Base-by-base conservation (phyloP, 2,888 invertebrate genomes). In the Drosophila anceps region DNA sequence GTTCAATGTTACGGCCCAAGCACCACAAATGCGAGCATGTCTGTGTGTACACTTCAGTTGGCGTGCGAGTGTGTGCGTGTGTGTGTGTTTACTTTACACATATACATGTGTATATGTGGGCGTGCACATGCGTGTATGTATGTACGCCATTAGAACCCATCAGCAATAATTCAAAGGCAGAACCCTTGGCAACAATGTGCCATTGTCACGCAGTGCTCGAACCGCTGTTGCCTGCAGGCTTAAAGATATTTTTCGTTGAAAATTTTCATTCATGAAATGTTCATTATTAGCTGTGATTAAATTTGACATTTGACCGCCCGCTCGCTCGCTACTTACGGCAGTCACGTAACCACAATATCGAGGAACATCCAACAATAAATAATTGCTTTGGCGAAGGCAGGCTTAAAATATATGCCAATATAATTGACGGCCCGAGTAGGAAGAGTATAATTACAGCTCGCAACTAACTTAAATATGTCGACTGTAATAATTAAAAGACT, bases 271-370 rank as follows among this genome's bases (percentile, higher is more conserved):
- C 84, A 83, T 50, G 67, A 69, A 82, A 75, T 73, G 75, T 73
- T 83, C 73, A 66, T 68, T 76, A 80, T 75, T 75, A 82, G 82
- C 81, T 65, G 69, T 73, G 73, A 82, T 89, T 84, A 73, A 73
- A 80, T 77, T 79, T 75, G 80, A 75, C 78, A 89, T 87, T 76
- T 82, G 85, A 78, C 80, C 77, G 54, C 46, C 57, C 31, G 24
- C 39, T 13, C 44, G 48, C 39, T 13, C 44, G 48, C 31, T 37
- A 37, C 61, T 24, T 43, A 15, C 37, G 57, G 62, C 69, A 62
- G 44, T 58, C 77, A 81, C 78, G 77, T 68, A 76, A 44, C 76
- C 53, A 46, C 41, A 76, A 63, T 54, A 58, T 60, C 18, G 53
- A 75, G 9, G 4, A 44, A 55, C 35, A 29, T 44, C 51, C 55